Evolutionary conservation across 2,888 invertebrate genomes (phyloP).

Genomic region (Spisula subtruncata): DNA sequence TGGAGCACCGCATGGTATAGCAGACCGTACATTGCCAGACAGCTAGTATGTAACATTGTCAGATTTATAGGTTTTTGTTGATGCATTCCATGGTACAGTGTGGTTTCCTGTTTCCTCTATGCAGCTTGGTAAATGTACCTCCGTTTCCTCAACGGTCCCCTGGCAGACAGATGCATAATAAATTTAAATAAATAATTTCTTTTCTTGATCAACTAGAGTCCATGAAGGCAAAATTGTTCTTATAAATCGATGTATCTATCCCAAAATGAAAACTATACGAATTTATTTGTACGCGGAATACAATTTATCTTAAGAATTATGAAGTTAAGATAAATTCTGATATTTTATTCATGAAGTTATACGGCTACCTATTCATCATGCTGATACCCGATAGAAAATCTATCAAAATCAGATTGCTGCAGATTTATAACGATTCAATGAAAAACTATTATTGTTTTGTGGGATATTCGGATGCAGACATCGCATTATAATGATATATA

Average conservation of each 20-base stretch:
- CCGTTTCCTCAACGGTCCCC: slow-evolving; percentile 47
- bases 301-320: neutral
- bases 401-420: neutral
- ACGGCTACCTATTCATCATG: neutral
- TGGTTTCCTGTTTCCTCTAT: neutral
- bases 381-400: neutral
- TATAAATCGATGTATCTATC: neutral
- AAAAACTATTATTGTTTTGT: too few relatives aligned
- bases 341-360: neutral
- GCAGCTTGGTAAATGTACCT: slow-evolving; percentile 45
- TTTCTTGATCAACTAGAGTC: neutral
- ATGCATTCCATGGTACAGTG: neutral
- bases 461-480: too few relatives aligned
- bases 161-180: neutral
- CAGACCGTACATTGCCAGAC: too few relatives aligned
- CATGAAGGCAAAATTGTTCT: neutral
- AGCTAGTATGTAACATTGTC: neutral
- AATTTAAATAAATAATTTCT: neutral
- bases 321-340: neutral
- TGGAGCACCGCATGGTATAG: neutral
- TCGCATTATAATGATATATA: too few relatives aligned
- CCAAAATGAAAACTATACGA: neutral
- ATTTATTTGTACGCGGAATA: neutral
- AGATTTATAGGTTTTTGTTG: neutral
- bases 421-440: neutral